phyloP scores from a whole-genome alignment of 2,888 invertebrate species.

The Melinopterus prodromus region DNA sequence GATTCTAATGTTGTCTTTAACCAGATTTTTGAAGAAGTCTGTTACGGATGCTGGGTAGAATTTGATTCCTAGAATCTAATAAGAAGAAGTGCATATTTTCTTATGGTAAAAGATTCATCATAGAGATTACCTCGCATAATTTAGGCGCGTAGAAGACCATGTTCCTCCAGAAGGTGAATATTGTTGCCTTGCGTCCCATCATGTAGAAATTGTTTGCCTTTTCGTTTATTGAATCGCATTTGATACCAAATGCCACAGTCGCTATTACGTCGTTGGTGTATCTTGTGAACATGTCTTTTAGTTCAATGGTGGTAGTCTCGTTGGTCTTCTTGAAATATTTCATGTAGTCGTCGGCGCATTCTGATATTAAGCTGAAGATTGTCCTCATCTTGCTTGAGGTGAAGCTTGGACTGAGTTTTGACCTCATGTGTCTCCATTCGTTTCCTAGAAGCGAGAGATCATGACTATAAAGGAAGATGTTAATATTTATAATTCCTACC shows the following conservation, averaged over 20 bases:
- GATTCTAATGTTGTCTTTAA: slow-evolving; percentile 32
- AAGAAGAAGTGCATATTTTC: neutral
- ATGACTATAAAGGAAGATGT: neutral
- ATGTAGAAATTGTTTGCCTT: slow-evolving; percentile 63
- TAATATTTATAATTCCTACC: slow-evolving; percentile 33
- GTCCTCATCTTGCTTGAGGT: slow-evolving; percentile 52
- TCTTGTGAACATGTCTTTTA: slow-evolving; percentile 59
- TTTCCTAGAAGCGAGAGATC: slow-evolving; percentile 38
- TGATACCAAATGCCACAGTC: slow-evolving; percentile 61
- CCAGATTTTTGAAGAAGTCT: slow-evolving; percentile 42
- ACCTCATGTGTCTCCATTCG: slow-evolving; percentile 50
- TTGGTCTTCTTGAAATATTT: slow-evolving; percentile 38
- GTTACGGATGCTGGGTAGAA: slow-evolving; percentile 22
- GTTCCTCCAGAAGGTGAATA: slow-evolving; percentile 48
- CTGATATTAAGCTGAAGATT: slow-evolving; percentile 49
- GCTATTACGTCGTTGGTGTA: slow-evolving; percentile 64
- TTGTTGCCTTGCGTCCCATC: slow-evolving; percentile 60
- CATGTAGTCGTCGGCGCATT: slow-evolving; percentile 46
- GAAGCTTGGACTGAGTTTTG: slow-evolving; percentile 51
- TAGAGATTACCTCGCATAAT: slow-evolving; percentile 29
- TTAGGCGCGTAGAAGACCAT: slow-evolving; percentile 30
- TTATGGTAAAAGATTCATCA: neutral
- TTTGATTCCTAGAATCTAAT: slow-evolving; percentile 24
- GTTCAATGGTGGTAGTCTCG: slow-evolving; percentile 49
- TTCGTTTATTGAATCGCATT: slow-evolving; percentile 63